phyloP scores from a whole-genome alignment of 2,888 invertebrate genomes.

The Eupithecia exiguata region DNA sequence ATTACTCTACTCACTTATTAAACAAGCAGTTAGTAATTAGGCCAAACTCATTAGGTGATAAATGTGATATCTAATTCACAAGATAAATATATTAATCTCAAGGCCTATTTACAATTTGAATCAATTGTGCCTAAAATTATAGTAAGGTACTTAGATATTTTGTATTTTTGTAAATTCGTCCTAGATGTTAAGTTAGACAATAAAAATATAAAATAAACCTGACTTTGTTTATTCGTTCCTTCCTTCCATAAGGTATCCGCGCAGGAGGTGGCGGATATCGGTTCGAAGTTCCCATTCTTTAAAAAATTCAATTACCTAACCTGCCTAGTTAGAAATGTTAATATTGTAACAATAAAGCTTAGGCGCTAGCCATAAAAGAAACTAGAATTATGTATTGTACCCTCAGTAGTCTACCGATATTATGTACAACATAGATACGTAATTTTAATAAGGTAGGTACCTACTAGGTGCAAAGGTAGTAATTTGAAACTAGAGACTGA shows the following conservation, averaged over 20 bases:
- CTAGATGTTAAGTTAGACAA: conserved; percentile 67
- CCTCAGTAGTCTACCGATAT: too few relatives aligned
- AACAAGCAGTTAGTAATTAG: conserved; percentile 44
- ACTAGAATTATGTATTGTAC: too few relatives aligned
- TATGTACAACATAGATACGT: too few relatives aligned
- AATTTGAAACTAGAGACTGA: neutral
- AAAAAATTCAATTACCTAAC: too few relatives aligned
- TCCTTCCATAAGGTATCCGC: too few relatives aligned
- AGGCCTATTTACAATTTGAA: conserved; percentile 33
- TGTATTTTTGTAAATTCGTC: conserved; percentile 75
- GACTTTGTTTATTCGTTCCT: conserved; percentile 33
- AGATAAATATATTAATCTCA: conserved; percentile 2
- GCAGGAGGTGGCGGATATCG: too few relatives aligned
- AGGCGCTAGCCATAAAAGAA: too few relatives aligned
- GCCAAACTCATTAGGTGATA: conserved; percentile 38
- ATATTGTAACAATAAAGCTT: too few relatives aligned
- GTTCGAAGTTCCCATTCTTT: too few relatives aligned
- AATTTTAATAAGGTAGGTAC: neutral
- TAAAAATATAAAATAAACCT: conserved; percentile 56
- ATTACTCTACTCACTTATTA: conserved; percentile 40
- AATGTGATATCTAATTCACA: neutral
- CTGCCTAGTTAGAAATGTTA: too few relatives aligned
- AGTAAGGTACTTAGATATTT: conserved; percentile 35
- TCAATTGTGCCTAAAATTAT: conserved; percentile 43
- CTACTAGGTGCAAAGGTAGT: neutral